Percentiles rank a stretch among this genome's conserved stretches.
Conservation (phyloP, 2,113 vertebrate genomes). For the Dasyprocta punctata region DNA sequence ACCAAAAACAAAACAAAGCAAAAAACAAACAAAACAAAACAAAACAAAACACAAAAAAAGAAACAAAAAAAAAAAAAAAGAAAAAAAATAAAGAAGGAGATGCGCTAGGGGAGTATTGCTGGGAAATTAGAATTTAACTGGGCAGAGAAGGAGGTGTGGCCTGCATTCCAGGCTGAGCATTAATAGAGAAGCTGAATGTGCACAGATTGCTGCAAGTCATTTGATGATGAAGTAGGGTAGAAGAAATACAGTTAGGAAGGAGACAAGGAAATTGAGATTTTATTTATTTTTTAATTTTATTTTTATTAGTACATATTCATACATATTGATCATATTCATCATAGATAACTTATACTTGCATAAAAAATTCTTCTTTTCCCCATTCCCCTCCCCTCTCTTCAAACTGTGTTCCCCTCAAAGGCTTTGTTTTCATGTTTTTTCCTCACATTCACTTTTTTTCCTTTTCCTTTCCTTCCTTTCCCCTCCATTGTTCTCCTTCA, state of each 20-base stretch:
- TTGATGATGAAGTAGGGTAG: not conserved
- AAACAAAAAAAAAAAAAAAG: too few species aligned
- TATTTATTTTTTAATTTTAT: not conserved
- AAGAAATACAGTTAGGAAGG: not conserved
- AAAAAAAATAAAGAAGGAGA: too few species aligned
- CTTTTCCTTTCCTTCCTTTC: not conserved
- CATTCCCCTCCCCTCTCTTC: not conserved
- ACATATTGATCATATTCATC: not conserved
- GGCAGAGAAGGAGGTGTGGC: not conserved
- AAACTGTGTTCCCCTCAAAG: not conserved
- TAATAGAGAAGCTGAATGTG: not conserved
- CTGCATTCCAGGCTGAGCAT: too few species aligned
- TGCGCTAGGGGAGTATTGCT: too few species aligned
- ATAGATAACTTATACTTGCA: not conserved
- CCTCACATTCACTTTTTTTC: not conserved
- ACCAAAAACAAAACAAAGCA: too few species aligned
- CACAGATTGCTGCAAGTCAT: not conserved
- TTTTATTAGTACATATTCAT: not conserved
- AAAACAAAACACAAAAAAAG: too few species aligned
- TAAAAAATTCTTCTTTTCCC: not conserved
- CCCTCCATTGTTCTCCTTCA: not conserved
- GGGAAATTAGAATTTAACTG: not conserved
- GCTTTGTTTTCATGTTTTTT: not conserved
- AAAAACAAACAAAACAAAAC: too few species aligned
- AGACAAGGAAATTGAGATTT: not conserved